phyloP scores from a whole-genome alignment of 2,113 vertebrate genomes.

The Platichthys flesus region DNA sequence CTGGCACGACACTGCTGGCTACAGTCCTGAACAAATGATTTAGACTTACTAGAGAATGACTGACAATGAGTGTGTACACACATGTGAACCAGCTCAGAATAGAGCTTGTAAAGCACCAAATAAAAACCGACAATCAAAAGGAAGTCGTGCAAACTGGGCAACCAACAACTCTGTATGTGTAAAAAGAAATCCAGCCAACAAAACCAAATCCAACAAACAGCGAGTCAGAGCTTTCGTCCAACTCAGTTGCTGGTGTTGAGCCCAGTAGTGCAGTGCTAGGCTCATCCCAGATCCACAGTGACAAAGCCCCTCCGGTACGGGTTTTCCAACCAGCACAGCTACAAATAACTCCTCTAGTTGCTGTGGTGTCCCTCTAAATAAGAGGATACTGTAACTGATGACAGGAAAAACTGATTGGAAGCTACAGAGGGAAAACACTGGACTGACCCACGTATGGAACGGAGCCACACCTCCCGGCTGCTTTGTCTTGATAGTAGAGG shows the following conservation, averaged over 20 bases:
- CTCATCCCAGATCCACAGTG: conserved; percentile 27
- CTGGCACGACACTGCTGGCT: conserved; percentile 19
- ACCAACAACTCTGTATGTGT: background rate
- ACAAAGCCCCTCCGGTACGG: conserved; percentile 38
- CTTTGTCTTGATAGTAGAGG: background rate
- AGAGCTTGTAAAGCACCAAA: conserved; percentile 28
- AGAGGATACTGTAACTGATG: conserved; percentile 71
- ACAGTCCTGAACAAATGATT: conserved; percentile 41
- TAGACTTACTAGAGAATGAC: conserved; percentile 37
- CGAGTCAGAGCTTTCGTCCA: background rate
- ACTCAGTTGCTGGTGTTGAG: background rate
- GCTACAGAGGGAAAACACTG: conserved; percentile 63
- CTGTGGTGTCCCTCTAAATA: conserved; percentile 73
- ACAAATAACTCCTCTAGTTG: conserved; percentile 66
- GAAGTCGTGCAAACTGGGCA: background rate
- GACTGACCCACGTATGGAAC: conserved; percentile 46
- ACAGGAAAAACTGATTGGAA: conserved; percentile 72
- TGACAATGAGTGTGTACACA: conserved; percentile 18
- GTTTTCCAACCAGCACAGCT: conserved; percentile 57
- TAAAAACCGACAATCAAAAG: background rate
- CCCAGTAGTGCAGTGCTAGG: background rate
- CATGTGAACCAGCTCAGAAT: conserved; percentile 15
- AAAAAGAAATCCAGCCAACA: background rate
- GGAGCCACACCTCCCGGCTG: conserved; percentile 5
- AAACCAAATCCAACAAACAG: background rate